Conservation (phyloP, 2,797 vertebrate genomes). For the Rhinophrynus dorsalis region DNA sequence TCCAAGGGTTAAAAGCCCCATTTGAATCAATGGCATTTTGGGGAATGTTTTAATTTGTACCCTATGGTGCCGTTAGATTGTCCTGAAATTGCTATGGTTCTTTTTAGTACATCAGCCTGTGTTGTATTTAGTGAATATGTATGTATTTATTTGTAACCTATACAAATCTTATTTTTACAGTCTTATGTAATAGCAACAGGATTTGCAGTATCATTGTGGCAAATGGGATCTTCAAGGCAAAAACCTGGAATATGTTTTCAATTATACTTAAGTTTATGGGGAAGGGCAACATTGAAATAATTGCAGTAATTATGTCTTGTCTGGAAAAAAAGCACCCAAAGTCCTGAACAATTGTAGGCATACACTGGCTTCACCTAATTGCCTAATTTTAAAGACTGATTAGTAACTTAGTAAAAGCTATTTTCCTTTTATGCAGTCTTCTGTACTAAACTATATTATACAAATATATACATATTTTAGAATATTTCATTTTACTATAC, state of each 20-base stretch:
- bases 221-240: background rate
- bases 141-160: background rate
- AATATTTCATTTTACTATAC: background rate
- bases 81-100: too few species aligned
- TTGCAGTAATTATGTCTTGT: conserved; percentile 11
- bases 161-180: background rate
- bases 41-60: too few species aligned
- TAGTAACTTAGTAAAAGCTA: background rate
- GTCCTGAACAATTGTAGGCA: background rate
- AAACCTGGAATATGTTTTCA: conserved; percentile 5
- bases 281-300: background rate
- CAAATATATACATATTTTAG: background rate
- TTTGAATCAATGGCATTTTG: too few species aligned
- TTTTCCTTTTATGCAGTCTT: too few species aligned
- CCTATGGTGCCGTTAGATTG: too few species aligned
- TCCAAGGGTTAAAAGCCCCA: too few species aligned
- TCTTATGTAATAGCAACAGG: background rate
- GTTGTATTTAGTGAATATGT: background rate
- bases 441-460: too few species aligned
- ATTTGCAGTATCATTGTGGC: background rate
- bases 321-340: background rate
- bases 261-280: background rate
- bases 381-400: background rate
- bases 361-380: background rate
- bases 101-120: too few species aligned